Conservation (phyloP, 2,113 vertebrate genomes). For the Cyanoramphus novaezelandiae region DNA sequence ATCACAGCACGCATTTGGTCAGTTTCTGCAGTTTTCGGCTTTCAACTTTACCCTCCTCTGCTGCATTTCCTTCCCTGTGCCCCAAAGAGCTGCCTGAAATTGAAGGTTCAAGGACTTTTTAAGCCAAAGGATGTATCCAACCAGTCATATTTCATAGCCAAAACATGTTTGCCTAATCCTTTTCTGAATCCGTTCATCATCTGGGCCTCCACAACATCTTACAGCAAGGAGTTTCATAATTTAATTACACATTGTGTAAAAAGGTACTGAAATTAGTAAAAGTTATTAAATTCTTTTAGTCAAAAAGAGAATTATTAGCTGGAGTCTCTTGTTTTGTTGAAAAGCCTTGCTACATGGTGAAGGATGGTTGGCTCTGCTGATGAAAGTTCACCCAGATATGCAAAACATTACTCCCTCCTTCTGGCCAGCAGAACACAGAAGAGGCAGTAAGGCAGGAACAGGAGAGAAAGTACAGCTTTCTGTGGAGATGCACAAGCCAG, state of each 20-base stretch:
- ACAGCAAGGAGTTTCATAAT: not conserved
- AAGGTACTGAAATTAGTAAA: slow-evolving; percentile 14
- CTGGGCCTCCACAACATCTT: not conserved
- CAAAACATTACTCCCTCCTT: not conserved
- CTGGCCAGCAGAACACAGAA: not conserved
- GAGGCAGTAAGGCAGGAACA: not conserved
- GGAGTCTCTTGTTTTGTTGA: not conserved
- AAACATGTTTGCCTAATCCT: slow-evolving; percentile 13
- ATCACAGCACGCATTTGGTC: not conserved
- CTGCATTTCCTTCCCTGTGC: not conserved
- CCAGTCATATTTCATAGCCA: not conserved
- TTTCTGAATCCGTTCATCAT: not conserved
- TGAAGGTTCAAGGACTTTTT: not conserved
- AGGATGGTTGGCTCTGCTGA: not conserved
- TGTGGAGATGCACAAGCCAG: not conserved
- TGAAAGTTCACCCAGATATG: not conserved
- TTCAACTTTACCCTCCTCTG: slow-evolving; percentile 3
- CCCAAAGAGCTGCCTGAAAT: not conserved
- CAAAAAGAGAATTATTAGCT: not conserved
- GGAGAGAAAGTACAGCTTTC: not conserved
- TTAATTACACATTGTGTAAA: not conserved
- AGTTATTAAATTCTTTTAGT: not conserved
- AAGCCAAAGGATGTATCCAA: not conserved
- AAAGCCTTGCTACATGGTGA: not conserved
- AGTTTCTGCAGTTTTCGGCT: not conserved